Evolutionary conservation across 2,113 vertebrate genomes (phyloP).

Genomic region (Salvelinus sp.): DNA sequence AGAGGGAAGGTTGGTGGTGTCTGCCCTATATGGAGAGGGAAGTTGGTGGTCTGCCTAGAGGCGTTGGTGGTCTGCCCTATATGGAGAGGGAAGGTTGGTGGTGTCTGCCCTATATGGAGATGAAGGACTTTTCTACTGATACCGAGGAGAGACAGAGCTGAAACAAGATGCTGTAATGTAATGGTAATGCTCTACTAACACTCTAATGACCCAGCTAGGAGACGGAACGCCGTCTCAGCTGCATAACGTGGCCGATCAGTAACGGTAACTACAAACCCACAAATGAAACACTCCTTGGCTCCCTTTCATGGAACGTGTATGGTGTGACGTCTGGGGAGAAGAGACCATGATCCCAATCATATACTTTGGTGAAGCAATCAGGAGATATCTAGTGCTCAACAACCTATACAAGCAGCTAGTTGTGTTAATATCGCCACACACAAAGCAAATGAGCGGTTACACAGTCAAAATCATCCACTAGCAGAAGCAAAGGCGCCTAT

Average conservation of each 20-base stretch:
- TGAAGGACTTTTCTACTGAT: not conserved
- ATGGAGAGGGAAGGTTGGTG: not conserved
- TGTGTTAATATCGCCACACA: constrained; percentile 18
- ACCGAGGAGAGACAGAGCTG: not conserved
- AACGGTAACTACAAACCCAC: not conserved
- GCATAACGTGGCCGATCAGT: too few species aligned
- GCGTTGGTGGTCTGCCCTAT: too few species aligned
- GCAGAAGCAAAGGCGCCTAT: constrained; percentile 9
- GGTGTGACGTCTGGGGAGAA: not conserved
- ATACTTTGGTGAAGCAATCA: constrained; percentile 55
- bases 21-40: too few species aligned
- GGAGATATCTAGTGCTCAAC: constrained; percentile 13
- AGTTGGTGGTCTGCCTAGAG: too few species aligned
- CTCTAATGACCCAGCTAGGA: too few species aligned
- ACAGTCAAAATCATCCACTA: constrained; percentile 15
- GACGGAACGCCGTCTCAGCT: too few species aligned
- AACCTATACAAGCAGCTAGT: constrained; percentile 32
- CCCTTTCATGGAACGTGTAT: not conserved
- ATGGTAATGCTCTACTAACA: too few species aligned
- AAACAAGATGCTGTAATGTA: not conserved
- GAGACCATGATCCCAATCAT: constrained; percentile 63
- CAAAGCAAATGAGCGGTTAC: constrained; percentile 1
- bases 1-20: too few species aligned
- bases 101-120: not conserved
- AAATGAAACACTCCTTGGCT: not conserved